phyloP scores from a whole-genome alignment of 2,888 invertebrate genomes.

The Caenorhabditis becei region DNA sequence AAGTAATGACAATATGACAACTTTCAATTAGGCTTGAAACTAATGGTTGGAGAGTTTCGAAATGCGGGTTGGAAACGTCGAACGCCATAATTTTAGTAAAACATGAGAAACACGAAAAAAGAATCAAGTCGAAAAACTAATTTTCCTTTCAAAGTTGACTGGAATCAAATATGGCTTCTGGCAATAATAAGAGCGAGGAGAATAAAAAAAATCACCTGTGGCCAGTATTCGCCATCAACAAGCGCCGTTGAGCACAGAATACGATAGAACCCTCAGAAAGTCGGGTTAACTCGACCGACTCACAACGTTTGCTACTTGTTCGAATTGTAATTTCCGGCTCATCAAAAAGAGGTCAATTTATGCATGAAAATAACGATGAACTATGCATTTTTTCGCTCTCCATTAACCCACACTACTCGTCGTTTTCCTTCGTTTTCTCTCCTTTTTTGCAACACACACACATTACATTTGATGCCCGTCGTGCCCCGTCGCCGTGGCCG shows the following conservation, averaged over 20 bases:
- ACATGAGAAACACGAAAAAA: not conserved
- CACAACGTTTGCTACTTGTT: slow-evolving; percentile 23
- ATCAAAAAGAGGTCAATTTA: slow-evolving; percentile 54
- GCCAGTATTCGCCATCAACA: slow-evolving; percentile 16
- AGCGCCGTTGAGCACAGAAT: slow-evolving; percentile 15
- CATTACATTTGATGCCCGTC: slow-evolving; percentile 4
- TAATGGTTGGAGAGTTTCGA: not conserved
- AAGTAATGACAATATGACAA: too few relatives aligned
- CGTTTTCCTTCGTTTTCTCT: slow-evolving; percentile 16
- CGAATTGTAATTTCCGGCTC: slow-evolving; percentile 53
- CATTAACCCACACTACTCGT: slow-evolving; percentile 32
- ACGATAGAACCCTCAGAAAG: slow-evolving; percentile 10
- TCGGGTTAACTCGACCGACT: not conserved
- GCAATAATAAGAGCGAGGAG: slow-evolving; percentile 6
- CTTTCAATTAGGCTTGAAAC: too few relatives aligned
- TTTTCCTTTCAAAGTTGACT: slow-evolving; percentile 25
- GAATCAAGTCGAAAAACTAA: not conserved
- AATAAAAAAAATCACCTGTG: slow-evolving; percentile 39
- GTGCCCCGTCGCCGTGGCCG: not conserved
- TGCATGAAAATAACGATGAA: slow-evolving; percentile 55
- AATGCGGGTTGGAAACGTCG: too few relatives aligned
- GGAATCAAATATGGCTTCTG: slow-evolving; percentile 37
- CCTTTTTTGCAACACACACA: slow-evolving; percentile 21
- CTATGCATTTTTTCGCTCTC: slow-evolving; percentile 47
- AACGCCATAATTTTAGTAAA: not conserved